Evolutionary conservation across 2,797 vertebrate genomes (phyloP).

Genomic region (Hydrolagus colliei): DNA sequence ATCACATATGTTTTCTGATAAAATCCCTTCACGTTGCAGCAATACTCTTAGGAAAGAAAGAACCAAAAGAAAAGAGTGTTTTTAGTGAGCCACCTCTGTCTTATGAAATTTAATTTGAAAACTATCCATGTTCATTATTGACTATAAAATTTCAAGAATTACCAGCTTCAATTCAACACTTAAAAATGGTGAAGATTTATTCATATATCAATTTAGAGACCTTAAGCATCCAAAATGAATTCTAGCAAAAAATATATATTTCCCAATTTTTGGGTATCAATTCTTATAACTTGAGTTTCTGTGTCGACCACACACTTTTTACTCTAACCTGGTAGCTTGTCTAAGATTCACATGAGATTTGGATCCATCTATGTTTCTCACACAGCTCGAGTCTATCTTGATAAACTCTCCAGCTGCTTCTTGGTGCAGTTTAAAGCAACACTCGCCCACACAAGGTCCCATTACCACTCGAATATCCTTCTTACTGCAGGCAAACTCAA

Average conservation of each 20-base stretch:
- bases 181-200: not conserved
- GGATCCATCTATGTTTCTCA: slow-evolving; percentile 54
- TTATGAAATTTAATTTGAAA: not conserved
- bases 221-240: not conserved
- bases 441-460: slow-evolving; percentile 80
- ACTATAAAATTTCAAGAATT: not conserved
- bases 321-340: slow-evolving; percentile 73
- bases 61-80: no score
- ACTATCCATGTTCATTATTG: not conserved
- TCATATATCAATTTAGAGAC: not conserved
- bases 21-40: slow-evolving; percentile 74
- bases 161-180: not conserved
- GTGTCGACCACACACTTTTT: not conserved
- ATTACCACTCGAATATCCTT: slow-evolving; percentile 71
- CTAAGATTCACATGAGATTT: slow-evolving; percentile 71
- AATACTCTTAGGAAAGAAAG: slow-evolving; percentile 59
- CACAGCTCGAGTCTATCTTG: slow-evolving; percentile 69
- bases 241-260: not conserved
- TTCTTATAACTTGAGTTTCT: not conserved
- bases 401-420: slow-evolving; percentile 63
- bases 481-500: slow-evolving; percentile 61
- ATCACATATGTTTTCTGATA: slow-evolving; percentile 74
- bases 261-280: not conserved
- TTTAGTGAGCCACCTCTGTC: not conserved
- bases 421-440: slow-evolving; percentile 73